Base-by-base conservation (phyloP, 2,113 vertebrate species). In the Cacatua alba region DNA sequence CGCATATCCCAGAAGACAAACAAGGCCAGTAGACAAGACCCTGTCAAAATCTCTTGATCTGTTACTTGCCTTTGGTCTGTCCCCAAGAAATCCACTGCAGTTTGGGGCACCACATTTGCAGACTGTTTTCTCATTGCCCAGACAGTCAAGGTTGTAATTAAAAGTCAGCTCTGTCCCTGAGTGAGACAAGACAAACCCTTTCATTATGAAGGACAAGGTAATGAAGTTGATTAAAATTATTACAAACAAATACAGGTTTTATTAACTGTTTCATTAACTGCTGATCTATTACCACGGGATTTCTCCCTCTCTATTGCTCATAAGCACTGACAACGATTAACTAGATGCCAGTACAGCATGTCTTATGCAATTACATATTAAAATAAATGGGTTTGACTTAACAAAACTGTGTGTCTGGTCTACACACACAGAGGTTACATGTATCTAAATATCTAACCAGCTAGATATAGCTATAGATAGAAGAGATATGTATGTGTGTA, bases 91-190 rank as follows among this genome's bases (percentile, higher is more conserved):
- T 9, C 99, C 99, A 44, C 99, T 99, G 96, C 99, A 99, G 97
- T 99, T 99, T 25, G 99, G 98, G 16, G 99, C 99, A 3, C 98
- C 99, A 26, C 99, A 99, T 91, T 98, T 99, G 95, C 99, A 99
- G 65, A 98, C 98, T 0, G 99, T 99, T 94, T 99, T 99, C 96
- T 99, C 99, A 16, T 99, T 99, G 23, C 99, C 99, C 82, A 99
- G 98, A 88, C 99, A 99, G 94, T 99, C 99, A 37, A 99, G 98
- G 95, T 99, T 99, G 97, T 99, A 99, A 96, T 99, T 99, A 78
- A 99, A 99, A 51, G 99, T 99, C 94, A 99, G 95, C 96, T 99
- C 99, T 0, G 99, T 99, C 41, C 99, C 99, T 99, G 96, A 14
- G 70, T 29, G 81, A 77, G 59, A 90, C 62, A 95, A 93, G 59